A percentile compares a stretch with the other conserved stretches of the same genome.
phyloP scores from a whole-genome alignment of 2,113 vertebrate genomes.

The Anhinga anhinga region DNA sequence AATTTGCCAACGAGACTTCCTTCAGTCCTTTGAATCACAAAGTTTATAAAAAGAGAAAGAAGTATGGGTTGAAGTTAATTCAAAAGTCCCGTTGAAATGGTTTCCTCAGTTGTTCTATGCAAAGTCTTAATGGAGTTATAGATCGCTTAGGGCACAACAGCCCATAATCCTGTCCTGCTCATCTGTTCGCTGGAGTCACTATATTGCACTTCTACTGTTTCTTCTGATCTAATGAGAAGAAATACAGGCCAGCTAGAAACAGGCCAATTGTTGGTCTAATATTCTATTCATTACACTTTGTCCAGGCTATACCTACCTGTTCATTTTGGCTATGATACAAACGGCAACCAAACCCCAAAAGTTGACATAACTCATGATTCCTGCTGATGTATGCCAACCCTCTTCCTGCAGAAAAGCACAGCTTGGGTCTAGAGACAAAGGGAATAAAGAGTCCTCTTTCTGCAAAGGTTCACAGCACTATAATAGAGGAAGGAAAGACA shows the following conservation, averaged over 20 bases:
- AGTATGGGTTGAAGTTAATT: background rate
- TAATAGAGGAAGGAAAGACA: background rate
- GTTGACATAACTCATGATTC: background rate
- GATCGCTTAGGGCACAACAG: fast-evolving
- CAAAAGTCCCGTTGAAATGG: background rate
- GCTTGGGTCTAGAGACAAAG: background rate
- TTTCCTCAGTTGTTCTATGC: background rate
- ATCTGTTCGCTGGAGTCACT: background rate
- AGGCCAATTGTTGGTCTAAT: background rate
- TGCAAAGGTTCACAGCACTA: background rate
- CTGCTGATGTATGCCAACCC: background rate
- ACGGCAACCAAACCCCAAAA: fast-evolving
- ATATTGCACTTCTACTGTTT: background rate
- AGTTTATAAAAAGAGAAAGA: background rate
- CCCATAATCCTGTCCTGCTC: background rate
- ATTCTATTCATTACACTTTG: background rate
- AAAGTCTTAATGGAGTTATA: background rate
- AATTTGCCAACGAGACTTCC: background rate
- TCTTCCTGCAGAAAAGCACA: background rate
- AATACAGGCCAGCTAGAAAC: background rate
- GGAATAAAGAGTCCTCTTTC: background rate
- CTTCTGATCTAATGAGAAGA: background rate
- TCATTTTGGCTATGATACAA: background rate
- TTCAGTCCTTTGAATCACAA: background rate
- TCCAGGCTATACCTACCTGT: background rate